phyloP scores from a whole-genome alignment of 2,113 vertebrate genomes.

The Anser cygnoides region DNA sequence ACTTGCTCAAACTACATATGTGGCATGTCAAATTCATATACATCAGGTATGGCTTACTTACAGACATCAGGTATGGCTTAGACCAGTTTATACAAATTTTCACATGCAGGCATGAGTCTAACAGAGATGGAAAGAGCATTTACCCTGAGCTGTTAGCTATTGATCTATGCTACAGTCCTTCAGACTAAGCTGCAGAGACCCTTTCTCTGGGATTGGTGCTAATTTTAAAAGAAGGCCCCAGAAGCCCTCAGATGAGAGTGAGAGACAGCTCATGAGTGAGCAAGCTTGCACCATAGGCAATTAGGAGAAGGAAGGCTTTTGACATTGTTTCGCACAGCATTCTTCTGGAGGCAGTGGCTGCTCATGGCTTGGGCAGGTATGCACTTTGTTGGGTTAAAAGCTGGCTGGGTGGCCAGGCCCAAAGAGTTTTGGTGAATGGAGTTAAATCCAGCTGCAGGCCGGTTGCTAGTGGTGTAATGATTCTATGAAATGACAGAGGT shows the following conservation, averaged over 20 bases:
- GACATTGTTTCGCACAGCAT: no score
- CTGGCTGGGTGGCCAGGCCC: no score
- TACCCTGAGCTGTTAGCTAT: neutral
- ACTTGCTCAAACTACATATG: neutral
- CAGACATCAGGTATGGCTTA: neutral
- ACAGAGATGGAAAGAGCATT: neutral
- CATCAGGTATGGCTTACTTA: neutral
- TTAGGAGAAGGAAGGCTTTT: neutral
- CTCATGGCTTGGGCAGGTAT: no score
- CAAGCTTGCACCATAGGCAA: neutral
- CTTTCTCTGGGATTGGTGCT: neutral
- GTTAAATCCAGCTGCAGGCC: no score
- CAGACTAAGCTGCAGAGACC: neutral
- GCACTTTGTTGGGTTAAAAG: no score
- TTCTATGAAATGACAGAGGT: neutral
- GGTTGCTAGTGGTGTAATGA: no score
- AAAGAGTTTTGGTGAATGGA: no score
- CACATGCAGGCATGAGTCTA: neutral
- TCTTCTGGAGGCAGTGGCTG: no score
- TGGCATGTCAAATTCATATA: neutral
- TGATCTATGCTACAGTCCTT: neutral
- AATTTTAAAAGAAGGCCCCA: neutral
- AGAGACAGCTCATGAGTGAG: neutral
- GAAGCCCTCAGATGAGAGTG: neutral
- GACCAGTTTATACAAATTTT: neutral